Percentiles rank a stretch among this genome's conserved stretches.
Conservation (phyloP, 2,113 vertebrate genomes). For the Salvelinus namaycush region DNA sequence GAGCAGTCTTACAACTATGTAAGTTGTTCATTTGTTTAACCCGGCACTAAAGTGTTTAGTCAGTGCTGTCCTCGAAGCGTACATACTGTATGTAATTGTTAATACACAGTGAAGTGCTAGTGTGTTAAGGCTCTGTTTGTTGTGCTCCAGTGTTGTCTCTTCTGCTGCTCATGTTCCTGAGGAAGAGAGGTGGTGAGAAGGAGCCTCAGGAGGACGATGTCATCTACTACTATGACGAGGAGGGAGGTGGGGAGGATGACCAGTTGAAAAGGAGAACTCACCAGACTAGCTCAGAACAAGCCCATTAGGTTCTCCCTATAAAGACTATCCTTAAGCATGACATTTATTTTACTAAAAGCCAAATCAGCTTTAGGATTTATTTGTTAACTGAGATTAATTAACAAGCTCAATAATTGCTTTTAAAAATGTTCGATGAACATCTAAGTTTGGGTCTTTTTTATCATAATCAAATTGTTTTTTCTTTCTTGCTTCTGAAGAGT, state of each 20-base stretch:
- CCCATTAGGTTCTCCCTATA: too few relatives aligned
- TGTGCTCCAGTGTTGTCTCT: conserved; percentile 78
- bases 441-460: too few relatives aligned
- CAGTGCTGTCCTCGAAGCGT: background rate
- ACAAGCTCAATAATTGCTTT: too few relatives aligned
- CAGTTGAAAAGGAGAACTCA: conserved; percentile 74
- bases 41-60: background rate
- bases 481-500: too few relatives aligned
- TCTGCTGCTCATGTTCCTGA: conserved; percentile 81
- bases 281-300: background rate
- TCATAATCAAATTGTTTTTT: too few relatives aligned
- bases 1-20: conserved; percentile 85
- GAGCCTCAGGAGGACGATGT: conserved; percentile 82
- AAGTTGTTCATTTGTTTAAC: conserved; percentile 50
- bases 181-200: conserved; percentile 70
- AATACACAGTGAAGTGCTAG: background rate
- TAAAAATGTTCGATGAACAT: too few relatives aligned
- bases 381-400: background rate
- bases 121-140: background rate
- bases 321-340: too few relatives aligned
- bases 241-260: conserved; percentile 95
- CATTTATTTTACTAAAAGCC: too few relatives aligned
- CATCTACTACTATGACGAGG: conserved; percentile 92
- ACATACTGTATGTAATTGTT: background rate
- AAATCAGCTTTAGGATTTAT: too few relatives aligned